These are phyloP conservation scores for Agapetus fuscipes DNA, from an alignment of 2,888 invertebrate genomes.

Conservation along the genomic window DNA sequence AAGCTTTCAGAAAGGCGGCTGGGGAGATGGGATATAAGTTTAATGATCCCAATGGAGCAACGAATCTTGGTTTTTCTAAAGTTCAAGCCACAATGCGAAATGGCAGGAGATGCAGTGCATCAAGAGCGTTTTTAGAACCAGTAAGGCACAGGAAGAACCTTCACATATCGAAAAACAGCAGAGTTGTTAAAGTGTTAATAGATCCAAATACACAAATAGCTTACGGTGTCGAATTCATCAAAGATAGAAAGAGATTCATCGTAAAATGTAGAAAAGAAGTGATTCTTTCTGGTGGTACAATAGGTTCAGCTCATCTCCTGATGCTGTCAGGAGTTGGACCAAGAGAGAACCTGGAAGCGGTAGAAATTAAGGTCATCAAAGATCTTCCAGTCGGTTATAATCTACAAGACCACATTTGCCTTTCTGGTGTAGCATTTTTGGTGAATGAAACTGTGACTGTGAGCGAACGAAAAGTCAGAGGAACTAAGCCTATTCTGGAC, in stretches of 20 bases:
- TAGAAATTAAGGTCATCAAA: slow-evolving; percentile 52
- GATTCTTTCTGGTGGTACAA: slow-evolving; percentile 68
- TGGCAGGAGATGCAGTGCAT: slow-evolving; percentile 68
- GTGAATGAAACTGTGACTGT: slow-evolving; percentile 60
- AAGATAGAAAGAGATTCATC: slow-evolving; percentile 43
- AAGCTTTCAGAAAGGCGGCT: slow-evolving; percentile 57
- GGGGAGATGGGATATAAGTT: slow-evolving; percentile 58
- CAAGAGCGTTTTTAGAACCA: slow-evolving; percentile 69
- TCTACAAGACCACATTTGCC: slow-evolving; percentile 70
- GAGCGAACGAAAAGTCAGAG: slow-evolving; percentile 46
- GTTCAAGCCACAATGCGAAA: slow-evolving; percentile 61
- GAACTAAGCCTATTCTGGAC: slow-evolving; percentile 49
- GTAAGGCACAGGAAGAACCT: slow-evolving; percentile 55
- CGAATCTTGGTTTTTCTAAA: slow-evolving; percentile 55
- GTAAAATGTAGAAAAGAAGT: slow-evolving; percentile 62
- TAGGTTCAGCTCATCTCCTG: slow-evolving; percentile 77
- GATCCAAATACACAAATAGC: slow-evolving; percentile 50
- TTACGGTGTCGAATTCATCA: slow-evolving; percentile 59
- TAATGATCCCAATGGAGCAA: slow-evolving; percentile 61
- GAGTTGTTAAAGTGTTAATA: slow-evolving; percentile 58
- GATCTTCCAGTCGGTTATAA: slow-evolving; percentile 72
- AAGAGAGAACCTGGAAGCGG: slow-evolving; percentile 44
- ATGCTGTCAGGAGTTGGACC: slow-evolving; percentile 81
- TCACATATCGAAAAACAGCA: slow-evolving; percentile 58
- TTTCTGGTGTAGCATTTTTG: slow-evolving; percentile 61